Conservation (phyloP, 2,888 invertebrate species). For the Metacarcinus magister region DNA sequence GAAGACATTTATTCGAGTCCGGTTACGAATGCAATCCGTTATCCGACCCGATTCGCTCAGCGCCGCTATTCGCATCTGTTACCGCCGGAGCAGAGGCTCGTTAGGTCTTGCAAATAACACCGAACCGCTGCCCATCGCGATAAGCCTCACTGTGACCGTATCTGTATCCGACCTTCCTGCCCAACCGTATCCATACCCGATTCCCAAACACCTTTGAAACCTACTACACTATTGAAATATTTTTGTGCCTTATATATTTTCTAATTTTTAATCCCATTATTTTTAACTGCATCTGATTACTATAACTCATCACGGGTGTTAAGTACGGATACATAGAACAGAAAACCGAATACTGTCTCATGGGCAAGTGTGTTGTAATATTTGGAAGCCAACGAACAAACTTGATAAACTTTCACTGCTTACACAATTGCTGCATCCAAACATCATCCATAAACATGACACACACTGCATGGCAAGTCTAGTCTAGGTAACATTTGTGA, state of each 20-base stretch:
- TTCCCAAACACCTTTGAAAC: neutral
- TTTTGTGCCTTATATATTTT: neutral
- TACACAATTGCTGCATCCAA: neutral
- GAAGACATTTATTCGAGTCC: neutral
- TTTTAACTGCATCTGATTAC: neutral
- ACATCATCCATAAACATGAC: neutral
- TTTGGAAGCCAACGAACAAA: neutral
- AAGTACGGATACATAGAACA: neutral
- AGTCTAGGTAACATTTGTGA: neutral
- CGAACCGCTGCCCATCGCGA: neutral
- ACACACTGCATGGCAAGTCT: neutral
- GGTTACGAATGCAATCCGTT: neutral
- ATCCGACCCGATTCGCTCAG: neutral
- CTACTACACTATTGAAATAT: neutral
- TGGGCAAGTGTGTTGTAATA: neutral
- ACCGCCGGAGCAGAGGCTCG: neutral
- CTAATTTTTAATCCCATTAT: neutral
- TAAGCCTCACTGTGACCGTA: neutral
- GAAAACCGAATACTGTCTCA: neutral
- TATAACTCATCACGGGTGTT: neutral
- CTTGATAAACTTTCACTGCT: neutral
- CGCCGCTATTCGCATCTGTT: neutral
- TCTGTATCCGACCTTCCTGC: neutral
- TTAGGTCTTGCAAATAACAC: slow-evolving; percentile 36
- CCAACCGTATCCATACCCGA: neutral